Conservation (phyloP, 2,888 invertebrate genomes). For the Hemaris fuciformis region DNA sequence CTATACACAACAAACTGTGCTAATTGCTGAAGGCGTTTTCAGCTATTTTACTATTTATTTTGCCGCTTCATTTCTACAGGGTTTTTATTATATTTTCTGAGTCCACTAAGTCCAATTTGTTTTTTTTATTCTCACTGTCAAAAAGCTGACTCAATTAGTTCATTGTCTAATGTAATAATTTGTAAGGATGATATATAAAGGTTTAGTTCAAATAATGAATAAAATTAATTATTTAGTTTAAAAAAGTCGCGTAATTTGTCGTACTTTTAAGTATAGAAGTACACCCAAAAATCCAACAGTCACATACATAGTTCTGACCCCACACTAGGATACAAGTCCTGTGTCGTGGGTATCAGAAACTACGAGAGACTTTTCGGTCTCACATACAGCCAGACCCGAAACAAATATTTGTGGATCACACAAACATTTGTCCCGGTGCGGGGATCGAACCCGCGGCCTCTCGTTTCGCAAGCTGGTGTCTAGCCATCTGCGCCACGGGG, state of each 20-base stretch:
- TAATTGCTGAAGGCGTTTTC: constrained; percentile 40
- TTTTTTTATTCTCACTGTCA: neutral
- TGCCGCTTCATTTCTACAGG: constrained; percentile 30
- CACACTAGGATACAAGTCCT: too few species aligned
- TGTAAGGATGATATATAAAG: neutral
- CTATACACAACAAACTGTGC: constrained; percentile 25
- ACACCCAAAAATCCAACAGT: too few species aligned
- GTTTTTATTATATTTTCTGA: constrained; percentile 5
- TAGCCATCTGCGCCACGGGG: too few species aligned
- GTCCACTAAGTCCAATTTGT: constrained; percentile 1
- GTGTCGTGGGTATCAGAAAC: too few species aligned
- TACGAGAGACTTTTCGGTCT: too few species aligned
- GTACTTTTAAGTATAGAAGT: too few species aligned
- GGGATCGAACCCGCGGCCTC: too few species aligned
- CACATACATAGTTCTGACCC: too few species aligned
- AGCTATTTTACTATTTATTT: constrained; percentile 38
- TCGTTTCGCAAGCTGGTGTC: too few species aligned
- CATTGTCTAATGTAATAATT: constrained; percentile 10
- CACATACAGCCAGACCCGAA: too few species aligned
- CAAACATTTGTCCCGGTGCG: too few species aligned
- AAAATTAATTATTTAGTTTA: neutral
- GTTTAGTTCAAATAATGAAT: neutral
- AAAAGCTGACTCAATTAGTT: constrained; percentile 10
- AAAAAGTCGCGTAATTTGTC: neutral
- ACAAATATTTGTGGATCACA: too few species aligned